Evolutionary conservation across 2,797 vertebrate genomes (phyloP).

Genomic region (Xenops minutus): DNA sequence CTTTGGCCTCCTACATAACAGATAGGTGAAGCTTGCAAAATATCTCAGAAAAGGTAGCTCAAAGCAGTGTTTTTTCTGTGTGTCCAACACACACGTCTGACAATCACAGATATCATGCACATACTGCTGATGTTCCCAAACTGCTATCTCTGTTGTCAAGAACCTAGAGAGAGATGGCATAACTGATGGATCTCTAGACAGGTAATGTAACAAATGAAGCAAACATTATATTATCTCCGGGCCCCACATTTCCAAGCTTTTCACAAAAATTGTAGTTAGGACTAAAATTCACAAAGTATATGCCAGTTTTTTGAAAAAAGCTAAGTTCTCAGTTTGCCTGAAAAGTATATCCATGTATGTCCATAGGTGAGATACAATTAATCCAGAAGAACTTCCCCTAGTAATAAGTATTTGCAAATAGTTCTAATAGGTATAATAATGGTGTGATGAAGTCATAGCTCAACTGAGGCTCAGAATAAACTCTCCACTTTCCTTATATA

Average conservation of each 20-base stretch:
- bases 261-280: not conserved
- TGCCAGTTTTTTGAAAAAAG: fast-evolving
- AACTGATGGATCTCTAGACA: not conserved
- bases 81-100: not conserved
- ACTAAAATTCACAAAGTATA: not conserved
- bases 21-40: not conserved
- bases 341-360: not conserved
- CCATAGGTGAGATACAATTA: not conserved
- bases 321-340: not conserved
- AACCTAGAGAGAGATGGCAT: not conserved
- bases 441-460: not conserved
- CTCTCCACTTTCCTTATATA: not conserved
- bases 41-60: not conserved
- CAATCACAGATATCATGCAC: not conserved
- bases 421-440: not conserved
- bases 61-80: not conserved
- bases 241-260: not conserved
- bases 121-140: not conserved
- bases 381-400: not conserved
- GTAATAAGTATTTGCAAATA: not conserved
- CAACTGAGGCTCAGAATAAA: not conserved
- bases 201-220: not conserved
- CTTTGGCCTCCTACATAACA: not conserved
- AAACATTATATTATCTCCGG: not conserved
- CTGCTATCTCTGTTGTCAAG: not conserved